phyloP scores from a whole-genome alignment of 1,140 invertebrate species.

The Radopholus similis region DNA sequence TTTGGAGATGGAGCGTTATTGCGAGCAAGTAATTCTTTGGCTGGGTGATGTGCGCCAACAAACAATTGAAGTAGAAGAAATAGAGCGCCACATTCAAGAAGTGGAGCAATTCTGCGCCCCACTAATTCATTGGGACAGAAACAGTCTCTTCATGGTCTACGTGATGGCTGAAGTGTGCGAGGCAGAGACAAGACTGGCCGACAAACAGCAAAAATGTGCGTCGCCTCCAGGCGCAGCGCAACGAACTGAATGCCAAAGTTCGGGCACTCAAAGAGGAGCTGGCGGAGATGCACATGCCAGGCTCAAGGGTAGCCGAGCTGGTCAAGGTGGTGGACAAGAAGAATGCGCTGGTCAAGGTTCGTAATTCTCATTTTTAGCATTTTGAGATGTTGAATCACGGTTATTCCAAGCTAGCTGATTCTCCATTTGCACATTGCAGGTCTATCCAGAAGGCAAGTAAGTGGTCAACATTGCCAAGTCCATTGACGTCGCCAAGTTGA shows the following conservation, averaged over 20 bases:
- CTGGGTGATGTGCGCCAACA: too few species aligned
- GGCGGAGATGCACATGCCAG: conserved; percentile 95
- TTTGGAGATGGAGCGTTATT: too few species aligned
- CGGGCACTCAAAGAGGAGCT: conserved; percentile 88
- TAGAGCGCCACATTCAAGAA: too few species aligned
- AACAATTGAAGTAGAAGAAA: too few species aligned
- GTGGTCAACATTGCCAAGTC: conserved; percentile 99
- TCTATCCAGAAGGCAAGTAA: conserved; percentile 99
- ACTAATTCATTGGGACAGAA: too few species aligned
- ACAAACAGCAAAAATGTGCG: conserved; percentile 95
- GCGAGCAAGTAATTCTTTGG: too few species aligned
- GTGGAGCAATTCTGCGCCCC: too few species aligned
- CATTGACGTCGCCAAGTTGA: conserved; percentile 96
- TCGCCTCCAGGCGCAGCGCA: conserved; percentile 92
- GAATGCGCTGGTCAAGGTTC: conserved; percentile 91
- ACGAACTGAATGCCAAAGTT: conserved; percentile 99
- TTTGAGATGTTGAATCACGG: neutral
- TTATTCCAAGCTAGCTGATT: too few species aligned
- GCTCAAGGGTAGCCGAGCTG: conserved; percentile 98
- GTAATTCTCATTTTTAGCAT: too few species aligned
- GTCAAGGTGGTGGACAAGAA: conserved; percentile 99
- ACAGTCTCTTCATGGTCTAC: too few species aligned
- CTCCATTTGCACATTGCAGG: conserved; percentile 63
- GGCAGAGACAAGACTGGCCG: conserved; percentile 75
- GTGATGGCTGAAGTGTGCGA: conserved; percentile 58